Percentiles rank a stretch among this genome's conserved stretches.
phyloP scores from a whole-genome alignment of 2,888 invertebrate genomes.

The Melanchra persicariae region DNA sequence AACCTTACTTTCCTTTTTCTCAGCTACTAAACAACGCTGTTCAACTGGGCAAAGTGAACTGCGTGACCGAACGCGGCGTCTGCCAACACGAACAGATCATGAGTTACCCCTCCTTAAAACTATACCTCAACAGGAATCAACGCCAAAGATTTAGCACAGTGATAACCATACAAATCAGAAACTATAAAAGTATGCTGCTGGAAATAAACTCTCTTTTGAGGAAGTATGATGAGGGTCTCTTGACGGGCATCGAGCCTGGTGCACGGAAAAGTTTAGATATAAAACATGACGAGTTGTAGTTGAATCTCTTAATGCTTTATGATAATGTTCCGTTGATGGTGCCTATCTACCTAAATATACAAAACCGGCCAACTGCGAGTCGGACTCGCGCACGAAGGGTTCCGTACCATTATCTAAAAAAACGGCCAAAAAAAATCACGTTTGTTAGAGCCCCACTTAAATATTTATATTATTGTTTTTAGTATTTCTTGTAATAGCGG shows the following conservation, averaged over 20 bases:
- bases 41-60: slow-evolving; percentile 86
- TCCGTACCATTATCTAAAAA: too few relatives aligned
- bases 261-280: slow-evolving; percentile 66
- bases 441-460: too few relatives aligned
- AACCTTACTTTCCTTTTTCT: slow-evolving; percentile 39
- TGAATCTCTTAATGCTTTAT: slow-evolving; percentile 20
- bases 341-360: too few relatives aligned
- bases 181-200: slow-evolving; percentile 72
- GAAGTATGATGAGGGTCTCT: slow-evolving; percentile 73
- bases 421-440: too few relatives aligned
- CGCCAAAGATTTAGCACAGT: slow-evolving; percentile 76
- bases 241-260: slow-evolving; percentile 68
- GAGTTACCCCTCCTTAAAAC: slow-evolving; percentile 82
- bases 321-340: too few relatives aligned
- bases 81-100: slow-evolving; percentile 85
- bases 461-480: too few relatives aligned
- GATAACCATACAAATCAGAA: slow-evolving; percentile 73
- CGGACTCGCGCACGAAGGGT: too few relatives aligned
- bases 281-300: slow-evolving; percentile 83
- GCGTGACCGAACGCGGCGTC: slow-evolving; percentile 81
- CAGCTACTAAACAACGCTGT: slow-evolving; percentile 82
- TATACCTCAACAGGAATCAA: slow-evolving; percentile 78
- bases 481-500: too few relatives aligned
- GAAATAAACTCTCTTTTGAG: slow-evolving; percentile 77
- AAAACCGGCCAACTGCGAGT: too few relatives aligned